phyloP scores from a whole-genome alignment of 2,113 vertebrate genomes.

The Eudyptes chrysolophus region DNA sequence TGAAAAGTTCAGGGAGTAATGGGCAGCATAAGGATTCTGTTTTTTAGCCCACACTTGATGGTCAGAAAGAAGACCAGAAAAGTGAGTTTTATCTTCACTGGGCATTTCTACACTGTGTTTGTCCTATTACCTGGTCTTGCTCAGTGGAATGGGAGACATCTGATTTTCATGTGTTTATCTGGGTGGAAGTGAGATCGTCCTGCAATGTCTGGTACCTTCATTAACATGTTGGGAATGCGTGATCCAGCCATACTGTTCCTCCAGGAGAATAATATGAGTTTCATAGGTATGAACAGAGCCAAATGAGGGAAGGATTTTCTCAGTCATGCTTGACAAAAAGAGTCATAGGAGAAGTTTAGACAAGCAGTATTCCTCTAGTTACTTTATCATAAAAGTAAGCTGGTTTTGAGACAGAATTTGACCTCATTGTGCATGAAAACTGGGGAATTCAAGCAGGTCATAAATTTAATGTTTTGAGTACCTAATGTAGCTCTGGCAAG shows the following conservation, averaged over 20 bases:
- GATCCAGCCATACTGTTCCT: neutral
- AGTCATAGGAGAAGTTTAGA: neutral
- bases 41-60: neutral
- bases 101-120: neutral
- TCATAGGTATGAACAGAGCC: neutral
- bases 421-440: neutral
- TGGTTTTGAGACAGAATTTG: neutral
- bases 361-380: neutral
- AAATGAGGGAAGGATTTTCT: neutral
- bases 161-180: neutral
- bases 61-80: neutral
- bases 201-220: neutral
- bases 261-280: neutral
- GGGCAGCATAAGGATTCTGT: neutral
- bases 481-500: neutral
- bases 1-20: neutral
- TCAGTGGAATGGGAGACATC: neutral
- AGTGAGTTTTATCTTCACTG: neutral
- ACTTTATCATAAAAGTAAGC: neutral
- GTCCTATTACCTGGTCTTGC: neutral
- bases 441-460: neutral
- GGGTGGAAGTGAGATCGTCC: neutral
- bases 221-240: neutral
- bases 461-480: neutral
- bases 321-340: neutral